Evolutionary conservation across 2,888 invertebrate genomes (phyloP), one percentile per base, ranked within the genome.

Genomic region (Machimus atricapillus): DNA sequence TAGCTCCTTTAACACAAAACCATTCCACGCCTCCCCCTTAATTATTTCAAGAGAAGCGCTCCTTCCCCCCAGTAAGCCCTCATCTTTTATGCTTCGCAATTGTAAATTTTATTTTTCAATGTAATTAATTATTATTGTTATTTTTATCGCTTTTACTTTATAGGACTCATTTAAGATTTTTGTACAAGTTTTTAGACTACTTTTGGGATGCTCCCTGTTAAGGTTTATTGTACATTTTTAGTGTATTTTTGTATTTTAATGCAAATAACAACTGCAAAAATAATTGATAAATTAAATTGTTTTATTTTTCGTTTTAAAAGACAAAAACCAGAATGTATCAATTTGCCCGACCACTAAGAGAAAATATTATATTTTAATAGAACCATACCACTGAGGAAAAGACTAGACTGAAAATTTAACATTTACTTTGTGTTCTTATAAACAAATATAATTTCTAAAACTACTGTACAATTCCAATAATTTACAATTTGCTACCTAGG

Each of bases 141-240:
- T 7, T 37, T 76, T 37, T 34, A 76, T 27, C 14, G 40, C 40
- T 76, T 37, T 37, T 37, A 37, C 8, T 37, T 76, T 37, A 74
- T 76, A 76, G 76, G 40, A 76, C 34, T 37, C 40, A 31, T 58
- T 58, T 58, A 52, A 82, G 58, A 52, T 27, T 66, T 82, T 56
- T 82, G 58, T 82, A 66, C 34, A 82, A 66, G 66, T 82, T 46
- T 79, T 79, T 82, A 34, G 66, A 52, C 31, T 23, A 52, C 31
- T 37, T 58, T 82, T 58, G 19, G 34, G 37, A 40, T n/a, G 19
- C 58, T 82, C 58, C 56, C 37, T 58, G 37, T 82, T 58, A 58
- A 82, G 58, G 58, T 27, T 82, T 58, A 82, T 82, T 82, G 82
- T 82, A 82, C 58, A 82, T 82, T 82, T 82, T 82, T 58, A 82